These are phyloP conservation scores for Trissolcus basalis DNA, from an alignment of 1,140 invertebrate genomes.

Conservation along the genomic window DNA sequence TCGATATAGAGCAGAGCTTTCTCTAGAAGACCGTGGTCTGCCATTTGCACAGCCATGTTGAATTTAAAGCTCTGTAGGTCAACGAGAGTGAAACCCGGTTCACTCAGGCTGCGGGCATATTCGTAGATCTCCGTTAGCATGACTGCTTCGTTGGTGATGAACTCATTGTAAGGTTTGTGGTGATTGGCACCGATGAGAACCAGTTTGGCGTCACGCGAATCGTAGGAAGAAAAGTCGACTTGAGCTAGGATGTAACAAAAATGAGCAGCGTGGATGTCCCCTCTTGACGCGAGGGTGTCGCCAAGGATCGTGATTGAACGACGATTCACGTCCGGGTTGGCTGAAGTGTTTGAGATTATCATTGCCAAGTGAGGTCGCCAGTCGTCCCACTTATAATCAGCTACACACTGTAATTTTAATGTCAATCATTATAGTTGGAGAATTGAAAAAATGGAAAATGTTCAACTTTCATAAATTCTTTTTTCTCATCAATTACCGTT, in stretches of 20 bases:
- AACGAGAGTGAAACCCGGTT: constrained; percentile 83
- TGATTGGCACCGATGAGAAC: constrained; percentile 87
- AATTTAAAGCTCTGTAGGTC: constrained; percentile 85
- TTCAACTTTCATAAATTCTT: no score
- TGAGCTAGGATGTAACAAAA: constrained; percentile 95
- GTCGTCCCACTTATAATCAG: constrained; percentile 94
- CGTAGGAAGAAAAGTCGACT: constrained; percentile 83
- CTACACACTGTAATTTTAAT: constrained; percentile 78
- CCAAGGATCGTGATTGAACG: constrained; percentile 89
- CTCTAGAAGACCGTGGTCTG: constrained; percentile 86
- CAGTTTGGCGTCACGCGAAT: constrained; percentile 81
- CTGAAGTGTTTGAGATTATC: constrained; percentile 91
- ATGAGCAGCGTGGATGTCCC: constrained; percentile 90
- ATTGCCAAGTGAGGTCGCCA: constrained; percentile 97
- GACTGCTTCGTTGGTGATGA: constrained; percentile 89
- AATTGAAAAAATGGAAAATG: no score
- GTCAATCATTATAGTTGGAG: no score
- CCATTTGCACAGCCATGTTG: constrained; percentile 83
- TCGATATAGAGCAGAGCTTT: constrained; percentile 90
- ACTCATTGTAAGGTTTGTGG: constrained; percentile 80
- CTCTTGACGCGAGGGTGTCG: constrained; percentile 81
- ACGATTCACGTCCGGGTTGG: constrained; percentile 86
- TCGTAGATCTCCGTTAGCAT: constrained; percentile 97
- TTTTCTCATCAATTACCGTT: constrained; percentile 77
- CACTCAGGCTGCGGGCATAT: constrained; percentile 89